Evolutionary conservation across 2,797 vertebrate genomes (phyloP), one percentile per base, ranked within the genome.

Genomic region (Emydoidea blandingii): DNA sequence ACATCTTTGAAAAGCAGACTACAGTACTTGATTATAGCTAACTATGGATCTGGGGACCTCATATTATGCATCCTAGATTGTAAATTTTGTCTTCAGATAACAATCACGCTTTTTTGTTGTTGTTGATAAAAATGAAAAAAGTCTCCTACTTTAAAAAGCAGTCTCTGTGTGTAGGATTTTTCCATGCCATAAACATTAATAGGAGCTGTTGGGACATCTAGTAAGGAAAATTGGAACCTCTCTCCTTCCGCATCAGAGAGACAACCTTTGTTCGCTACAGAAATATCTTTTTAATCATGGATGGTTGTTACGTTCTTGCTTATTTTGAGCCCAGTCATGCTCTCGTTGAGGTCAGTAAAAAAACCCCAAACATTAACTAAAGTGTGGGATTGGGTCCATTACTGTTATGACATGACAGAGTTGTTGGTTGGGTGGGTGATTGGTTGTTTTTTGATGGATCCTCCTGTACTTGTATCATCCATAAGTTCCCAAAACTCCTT

Each of bases 91-190:
- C 85, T 85, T 89, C 85, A 88, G 85, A 91, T 92, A 87, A 83
- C 86, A 86, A 92, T 85, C 8, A 85, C 50, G 81, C 62, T 52
- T 82, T 86, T 91, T 92, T 83, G 84, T 92, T 95, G 96, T 83
- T 91, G 90, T 93, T 93, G 89, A 88, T 89, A 91, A 83, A 18
- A 87, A 31, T 52, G 72, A 83, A 4, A 88, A 96, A 88, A 96
- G 41, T 72, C 94, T 62, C 83, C 47, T 96, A 21, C 18, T 68
- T 68, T 37, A 37, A 68, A 68, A 79, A 25, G 62, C 23, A 4
- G 6, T 82, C 19, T 29, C 18, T 47, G n/a, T 54, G 41, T 15
- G 15, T 5, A 88, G 82, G 2, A n/a, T 87, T 95, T 94, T 92
- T 25, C 21, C 78, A 10, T 81, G 31, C 18, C 19, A 5, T 92